phyloP scores from a whole-genome alignment of 2,113 vertebrate genomes.

The Mustela lutreola region DNA sequence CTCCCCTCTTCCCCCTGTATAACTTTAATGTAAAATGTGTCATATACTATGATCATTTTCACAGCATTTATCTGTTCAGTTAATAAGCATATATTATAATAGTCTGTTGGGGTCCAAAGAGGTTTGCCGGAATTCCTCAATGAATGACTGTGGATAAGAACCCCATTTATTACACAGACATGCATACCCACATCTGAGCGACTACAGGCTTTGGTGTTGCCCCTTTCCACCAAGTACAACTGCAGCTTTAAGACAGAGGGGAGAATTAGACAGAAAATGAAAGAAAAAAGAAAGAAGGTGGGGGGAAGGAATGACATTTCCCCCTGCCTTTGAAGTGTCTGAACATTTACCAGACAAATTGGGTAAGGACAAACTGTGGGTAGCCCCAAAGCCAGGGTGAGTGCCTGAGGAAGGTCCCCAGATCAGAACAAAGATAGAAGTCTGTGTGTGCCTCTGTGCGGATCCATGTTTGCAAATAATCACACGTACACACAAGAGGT shows the following conservation, averaged over 20 bases:
- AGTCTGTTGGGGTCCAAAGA: not conserved
- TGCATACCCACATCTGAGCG: not conserved
- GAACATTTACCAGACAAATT: not conserved
- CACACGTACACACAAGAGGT: not conserved
- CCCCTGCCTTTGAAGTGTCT: slow-evolving; percentile 39
- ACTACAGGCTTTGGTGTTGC: not conserved
- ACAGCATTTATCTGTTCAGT: not conserved
- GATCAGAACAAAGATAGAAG: not conserved
- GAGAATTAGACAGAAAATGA: not conserved
- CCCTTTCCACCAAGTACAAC: not conserved
- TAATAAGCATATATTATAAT: accelerated
- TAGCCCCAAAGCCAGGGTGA: not conserved
- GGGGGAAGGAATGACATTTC: not conserved
- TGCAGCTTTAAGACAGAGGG: not conserved
- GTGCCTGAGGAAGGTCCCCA: not conserved
- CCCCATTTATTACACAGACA: not conserved
- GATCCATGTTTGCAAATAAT: not conserved
- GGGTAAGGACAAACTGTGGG: not conserved
- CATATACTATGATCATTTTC: not conserved
- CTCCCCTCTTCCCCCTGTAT: not conserved
- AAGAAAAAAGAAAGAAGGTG: not conserved
- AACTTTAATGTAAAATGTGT: not conserved
- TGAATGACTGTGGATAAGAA: not conserved
- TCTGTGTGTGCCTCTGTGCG: not conserved
- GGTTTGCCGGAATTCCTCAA: not conserved